Evolutionary conservation across 2,113 vertebrate species (phyloP), one percentile per base, ranked within the genome.

Genomic region (Macaca nemestrina): DNA sequence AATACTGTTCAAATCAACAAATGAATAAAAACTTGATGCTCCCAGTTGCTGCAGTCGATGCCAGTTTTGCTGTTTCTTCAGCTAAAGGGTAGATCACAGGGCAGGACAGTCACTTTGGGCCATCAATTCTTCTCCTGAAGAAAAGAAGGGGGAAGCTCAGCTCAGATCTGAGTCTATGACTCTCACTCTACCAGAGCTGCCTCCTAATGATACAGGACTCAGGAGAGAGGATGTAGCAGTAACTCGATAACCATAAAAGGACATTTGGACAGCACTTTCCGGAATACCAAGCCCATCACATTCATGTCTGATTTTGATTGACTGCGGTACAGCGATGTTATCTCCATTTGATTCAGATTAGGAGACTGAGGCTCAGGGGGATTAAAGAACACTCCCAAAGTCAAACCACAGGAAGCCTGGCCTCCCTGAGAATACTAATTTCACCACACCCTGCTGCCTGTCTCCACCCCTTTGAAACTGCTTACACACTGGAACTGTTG

Each of bases 11-110:
- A 13, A 68, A 68, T 22, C 81, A 87, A 48, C 50, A 84, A 43
- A 35, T 22, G 48, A 76, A n/a, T 14, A 20, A 82, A 78, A 61
- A 25, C 5, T 43, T 12, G 1, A 4, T 22, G 22, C 16, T 52
- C 68, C 8, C 3, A 6, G 61, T 0, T 22, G 17, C 22, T 7
- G 6, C 22, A 38, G 13, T 0, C 8, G 11, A 75, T 22, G 8
- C 30, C 85, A 27, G 16, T 27, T 48, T 8, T 23, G 22, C 45
- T 59, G 8, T 35, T 78, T 90, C 61, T 90, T 90, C 72, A 40
- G 23, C 50, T 59, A 2, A 30, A 50, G 48, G 11, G 14, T 9
- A 55, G 82, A 52, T 88, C 1, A 25, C 40, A 78, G 35, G 6
- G 48, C 2, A 73, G 23, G 8, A 43, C 2, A 16, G 32, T 38